phyloP scores from a whole-genome alignment of 2,888 invertebrate species.

The Lycia hirtaria region DNA sequence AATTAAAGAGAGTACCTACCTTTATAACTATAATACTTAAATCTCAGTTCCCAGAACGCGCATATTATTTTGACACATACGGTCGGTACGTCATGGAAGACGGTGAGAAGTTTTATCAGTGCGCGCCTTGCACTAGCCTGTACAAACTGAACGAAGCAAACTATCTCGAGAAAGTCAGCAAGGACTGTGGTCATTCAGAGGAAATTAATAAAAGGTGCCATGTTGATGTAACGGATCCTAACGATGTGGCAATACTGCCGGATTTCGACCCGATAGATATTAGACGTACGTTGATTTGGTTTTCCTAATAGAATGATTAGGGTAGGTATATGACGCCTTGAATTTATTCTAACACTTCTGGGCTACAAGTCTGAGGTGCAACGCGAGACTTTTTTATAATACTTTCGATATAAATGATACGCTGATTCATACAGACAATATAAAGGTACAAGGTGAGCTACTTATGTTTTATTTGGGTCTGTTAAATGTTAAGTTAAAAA shows the following conservation, averaged over 20 bases:
- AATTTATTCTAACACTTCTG: too few relatives aligned
- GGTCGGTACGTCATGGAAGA: slow-evolving; percentile 60
- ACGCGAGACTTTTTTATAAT: too few relatives aligned
- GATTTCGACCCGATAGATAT: slow-evolving; percentile 51
- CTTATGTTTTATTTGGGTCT: too few relatives aligned
- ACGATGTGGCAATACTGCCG: slow-evolving; percentile 53
- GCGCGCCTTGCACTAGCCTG: slow-evolving; percentile 60
- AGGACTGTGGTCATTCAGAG: slow-evolving; percentile 64
- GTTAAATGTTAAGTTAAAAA: too few relatives aligned
- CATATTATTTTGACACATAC: slow-evolving; percentile 59
- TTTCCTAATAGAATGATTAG: background rate
- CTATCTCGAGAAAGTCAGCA: slow-evolving; percentile 50
- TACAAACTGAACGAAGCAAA: slow-evolving; percentile 54
- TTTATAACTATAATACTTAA: too few relatives aligned
- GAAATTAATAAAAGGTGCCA: slow-evolving; percentile 47
- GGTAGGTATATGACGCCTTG: too few relatives aligned
- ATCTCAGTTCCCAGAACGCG: slow-evolving; percentile 34
- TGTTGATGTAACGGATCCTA: slow-evolving; percentile 49
- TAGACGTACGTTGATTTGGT: slow-evolving; percentile 45
- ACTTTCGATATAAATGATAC: too few relatives aligned
- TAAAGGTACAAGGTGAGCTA: too few relatives aligned
- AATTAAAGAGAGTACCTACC: too few relatives aligned
- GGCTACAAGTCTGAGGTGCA: too few relatives aligned
- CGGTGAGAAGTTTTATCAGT: slow-evolving; percentile 62
- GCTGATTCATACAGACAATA: too few relatives aligned